Evolutionary conservation across 2,113 vertebrate genomes (phyloP).

Genomic region (Madoqua kirkii): DNA sequence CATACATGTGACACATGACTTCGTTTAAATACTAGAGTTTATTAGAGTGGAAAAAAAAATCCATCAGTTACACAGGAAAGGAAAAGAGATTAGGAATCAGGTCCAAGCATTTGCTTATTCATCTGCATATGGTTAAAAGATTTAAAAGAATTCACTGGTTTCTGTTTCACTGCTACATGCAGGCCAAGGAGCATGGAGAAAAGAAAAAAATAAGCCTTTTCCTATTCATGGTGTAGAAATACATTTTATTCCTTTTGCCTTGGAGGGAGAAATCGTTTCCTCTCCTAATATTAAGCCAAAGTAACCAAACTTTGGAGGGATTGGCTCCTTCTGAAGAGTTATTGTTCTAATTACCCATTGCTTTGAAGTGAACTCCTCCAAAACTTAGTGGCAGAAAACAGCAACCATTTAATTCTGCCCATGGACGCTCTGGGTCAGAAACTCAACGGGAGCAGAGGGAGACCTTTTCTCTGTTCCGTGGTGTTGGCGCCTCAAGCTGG

Average conservation of each 20-base stretch:
- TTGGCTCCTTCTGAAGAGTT: neutral
- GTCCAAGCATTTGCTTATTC: slow-evolving; percentile 57
- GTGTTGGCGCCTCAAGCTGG: neutral
- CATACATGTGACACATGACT: neutral
- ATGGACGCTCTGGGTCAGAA: neutral
- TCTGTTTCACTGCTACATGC: slow-evolving; percentile 43
- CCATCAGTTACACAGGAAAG: slow-evolving; percentile 23
- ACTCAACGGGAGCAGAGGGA: neutral
- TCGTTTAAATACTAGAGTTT: slow-evolving; percentile 60
- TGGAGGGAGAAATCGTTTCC: neutral
- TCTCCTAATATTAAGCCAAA: slow-evolving; percentile 4
- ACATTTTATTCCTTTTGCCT: slow-evolving; percentile 10
- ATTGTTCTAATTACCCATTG: neutral
- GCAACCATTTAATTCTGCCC: neutral
- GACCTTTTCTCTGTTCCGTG: neutral
- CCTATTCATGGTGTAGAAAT: slow-evolving; percentile 34
- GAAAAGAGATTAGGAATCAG: slow-evolving; percentile 52
- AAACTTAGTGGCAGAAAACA: neutral
- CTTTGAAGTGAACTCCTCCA: neutral
- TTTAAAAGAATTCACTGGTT: slow-evolving; percentile 48
- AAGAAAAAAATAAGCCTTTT: slow-evolving; percentile 57
- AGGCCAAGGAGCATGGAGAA: slow-evolving; percentile 31
- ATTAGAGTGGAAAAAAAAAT: slow-evolving; percentile 59
- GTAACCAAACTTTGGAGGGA: neutral
- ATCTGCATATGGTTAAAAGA: slow-evolving; percentile 53